Conservation (phyloP, 2,797 vertebrate species). For the Thripadectes ignobilis region DNA sequence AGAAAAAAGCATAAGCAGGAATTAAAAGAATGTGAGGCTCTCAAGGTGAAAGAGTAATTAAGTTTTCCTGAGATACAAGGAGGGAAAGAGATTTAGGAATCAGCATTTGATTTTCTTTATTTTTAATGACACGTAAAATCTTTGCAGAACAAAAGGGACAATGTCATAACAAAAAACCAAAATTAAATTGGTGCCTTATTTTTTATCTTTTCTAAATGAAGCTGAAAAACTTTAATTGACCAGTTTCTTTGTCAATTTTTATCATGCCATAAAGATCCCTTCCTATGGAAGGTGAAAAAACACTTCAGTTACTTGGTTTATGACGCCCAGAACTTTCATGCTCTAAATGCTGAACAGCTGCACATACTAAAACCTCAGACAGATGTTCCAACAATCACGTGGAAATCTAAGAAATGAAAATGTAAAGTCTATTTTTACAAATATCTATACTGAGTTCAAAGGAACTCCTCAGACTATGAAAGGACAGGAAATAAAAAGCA, state of each 20-base stretch:
- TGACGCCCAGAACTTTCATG: neutral
- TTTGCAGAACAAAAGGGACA: neutral
- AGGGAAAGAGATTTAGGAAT: neutral
- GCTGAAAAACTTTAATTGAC: neutral
- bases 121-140: neutral
- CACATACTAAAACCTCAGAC: neutral
- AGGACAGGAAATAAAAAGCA: neutral
- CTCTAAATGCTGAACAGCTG: neutral
- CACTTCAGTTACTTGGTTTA: neutral
- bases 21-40: neutral
- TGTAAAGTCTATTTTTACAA: neutral
- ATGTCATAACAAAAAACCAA: neutral
- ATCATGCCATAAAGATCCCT: neutral
- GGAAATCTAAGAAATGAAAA: neutral
- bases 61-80: neutral
- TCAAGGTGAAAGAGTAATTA: neutral
- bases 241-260: neutral
- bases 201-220: neutral
- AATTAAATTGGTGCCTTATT: neutral
- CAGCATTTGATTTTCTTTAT: neutral
- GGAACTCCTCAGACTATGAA: neutral
- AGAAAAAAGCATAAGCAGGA: neutral
- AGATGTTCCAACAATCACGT: neutral
- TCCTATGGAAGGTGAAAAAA: neutral
- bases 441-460: neutral